Evolutionary conservation across 2,888 invertebrate genomes (phyloP), one percentile per base, ranked within the genome.

Genomic region (Toxonevra muliebris): DNA sequence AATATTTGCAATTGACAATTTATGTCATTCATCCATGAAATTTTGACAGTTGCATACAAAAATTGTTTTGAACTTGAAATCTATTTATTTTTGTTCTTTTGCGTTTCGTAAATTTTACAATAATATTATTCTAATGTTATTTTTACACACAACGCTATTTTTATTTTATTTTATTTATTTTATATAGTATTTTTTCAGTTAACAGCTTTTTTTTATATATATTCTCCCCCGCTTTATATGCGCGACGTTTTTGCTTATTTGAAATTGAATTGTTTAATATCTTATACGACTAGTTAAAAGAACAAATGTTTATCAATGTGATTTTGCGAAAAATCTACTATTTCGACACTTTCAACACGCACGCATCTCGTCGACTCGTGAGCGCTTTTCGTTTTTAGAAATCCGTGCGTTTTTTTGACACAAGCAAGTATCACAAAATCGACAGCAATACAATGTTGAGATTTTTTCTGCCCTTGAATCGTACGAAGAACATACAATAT

Each of bases 381-480:
- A 7, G 30, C 30, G 30, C 30, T 30, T 30, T 30, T 65, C 76
- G 79, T 76, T 75, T 73, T 76, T 74, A 74, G 75, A 74, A 72
- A 76, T 77, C 81, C 76, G 80, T 80, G 76, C 75, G 73, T 70
- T 68, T 71, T 74, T 76, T 75, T 69, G n/a, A n/a, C n/a, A 71
- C 70, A 67, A 69, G 65, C 66, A 66, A 69, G 66, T 60, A 59
- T 69, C 69, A 61, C 63, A 63, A 59, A 30, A 60, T 64, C 66
- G 66, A 68, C 60, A 65, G 61, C 58, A 66, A 61, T 45, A 73
- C 73, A 74, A 69, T 69, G 53, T 66, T 69, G 69, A 70, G 69
- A 68, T 65, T 69, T 68, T 43, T 64, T 55, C 45, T 72, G 73
- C 75, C 75, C 75, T 75, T 75, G 75, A 75, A 69, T 72, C 69